A percentile compares a stretch with the other conserved stretches of the same genome.
Conservation (phyloP, 2,113 vertebrate species). For the Oreochromis aureus region DNA sequence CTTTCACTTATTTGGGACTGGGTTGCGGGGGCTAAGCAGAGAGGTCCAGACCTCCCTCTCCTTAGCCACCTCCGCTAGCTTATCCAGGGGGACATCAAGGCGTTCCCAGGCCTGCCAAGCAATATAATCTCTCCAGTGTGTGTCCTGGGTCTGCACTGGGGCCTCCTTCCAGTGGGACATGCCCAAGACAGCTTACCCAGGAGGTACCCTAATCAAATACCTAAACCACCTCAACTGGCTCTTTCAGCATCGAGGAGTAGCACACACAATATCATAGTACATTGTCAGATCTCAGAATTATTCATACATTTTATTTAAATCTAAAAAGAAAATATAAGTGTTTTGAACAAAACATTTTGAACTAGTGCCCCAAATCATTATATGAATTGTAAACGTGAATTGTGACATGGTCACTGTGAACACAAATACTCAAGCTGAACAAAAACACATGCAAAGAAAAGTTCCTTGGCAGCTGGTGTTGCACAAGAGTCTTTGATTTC, state of each 20-base stretch:
- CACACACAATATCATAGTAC: background rate
- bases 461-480: background rate
- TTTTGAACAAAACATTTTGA: background rate
- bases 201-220: background rate
- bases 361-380: background rate
- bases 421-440: background rate
- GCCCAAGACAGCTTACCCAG: background rate
- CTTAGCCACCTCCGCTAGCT: background rate
- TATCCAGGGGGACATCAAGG: background rate
- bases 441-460: background rate
- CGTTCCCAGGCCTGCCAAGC: background rate
- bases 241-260: background rate
- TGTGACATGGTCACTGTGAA: background rate
- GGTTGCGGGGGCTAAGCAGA: background rate
- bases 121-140: background rate
- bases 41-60: background rate
- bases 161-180: background rate
- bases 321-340: background rate
- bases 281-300: background rate
- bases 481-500: background rate
- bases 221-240: background rate
- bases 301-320: background rate
- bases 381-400: background rate
- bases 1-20: background rate
- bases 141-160: background rate